Conservation (phyloP, 2,113 vertebrate genomes). For the Myotis yumanensis region DNA sequence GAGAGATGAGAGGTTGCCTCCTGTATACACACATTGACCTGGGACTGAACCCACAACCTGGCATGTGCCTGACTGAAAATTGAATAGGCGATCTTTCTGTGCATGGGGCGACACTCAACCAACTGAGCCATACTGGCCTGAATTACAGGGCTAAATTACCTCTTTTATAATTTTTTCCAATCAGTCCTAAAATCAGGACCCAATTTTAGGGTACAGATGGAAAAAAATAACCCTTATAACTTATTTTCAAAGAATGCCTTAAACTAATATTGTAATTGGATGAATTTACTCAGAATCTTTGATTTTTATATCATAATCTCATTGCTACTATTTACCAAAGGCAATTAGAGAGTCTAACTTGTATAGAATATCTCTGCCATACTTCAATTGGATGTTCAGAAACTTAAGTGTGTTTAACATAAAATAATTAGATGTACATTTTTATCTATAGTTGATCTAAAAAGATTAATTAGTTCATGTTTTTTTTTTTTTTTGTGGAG, state of each 20-base stretch:
- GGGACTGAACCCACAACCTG: no score
- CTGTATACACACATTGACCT: no score
- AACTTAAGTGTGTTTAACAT: not conserved
- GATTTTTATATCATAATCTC: not conserved
- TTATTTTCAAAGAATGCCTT: constrained; percentile 23
- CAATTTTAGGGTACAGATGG: not conserved
- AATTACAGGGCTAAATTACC: not conserved
- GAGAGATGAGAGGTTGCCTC: no score
- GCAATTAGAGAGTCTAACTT: not conserved
- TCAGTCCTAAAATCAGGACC: not conserved
- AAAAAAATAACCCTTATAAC: not conserved
- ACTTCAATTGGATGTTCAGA: not conserved
- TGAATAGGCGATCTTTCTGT: no score
- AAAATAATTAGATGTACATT: constrained; percentile 21
- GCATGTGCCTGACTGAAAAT: no score
- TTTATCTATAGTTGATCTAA: constrained; percentile 66
- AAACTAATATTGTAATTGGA: not conserved
- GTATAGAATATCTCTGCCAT: not conserved
- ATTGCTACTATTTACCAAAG: not conserved
- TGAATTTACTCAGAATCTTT: not conserved
- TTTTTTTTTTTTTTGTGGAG: constrained; percentile 28
- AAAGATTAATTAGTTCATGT: constrained; percentile 51
- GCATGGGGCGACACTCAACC: no score
- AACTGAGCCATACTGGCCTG: no score
- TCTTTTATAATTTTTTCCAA: not conserved